Evolutionary conservation across 2,797 vertebrate species (phyloP).

Genomic region (Sebastes iracundus): DNA sequence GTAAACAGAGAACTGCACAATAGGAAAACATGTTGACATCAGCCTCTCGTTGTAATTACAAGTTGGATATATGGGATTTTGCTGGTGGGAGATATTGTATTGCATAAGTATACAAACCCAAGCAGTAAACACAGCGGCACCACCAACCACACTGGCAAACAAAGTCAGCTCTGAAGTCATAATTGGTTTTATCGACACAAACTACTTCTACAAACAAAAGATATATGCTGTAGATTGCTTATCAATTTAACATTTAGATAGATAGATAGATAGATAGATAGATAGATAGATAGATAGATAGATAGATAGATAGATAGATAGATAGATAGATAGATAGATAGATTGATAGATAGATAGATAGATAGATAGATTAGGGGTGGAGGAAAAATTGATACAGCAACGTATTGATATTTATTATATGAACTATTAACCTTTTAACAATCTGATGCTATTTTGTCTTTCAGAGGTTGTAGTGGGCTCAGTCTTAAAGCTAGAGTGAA

Average conservation of each 20-base stretch:
- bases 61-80: constrained; percentile 16
- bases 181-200: not conserved
- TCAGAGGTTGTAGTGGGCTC: too few relatives aligned
- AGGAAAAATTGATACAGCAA: too few relatives aligned
- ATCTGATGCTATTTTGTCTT: too few relatives aligned
- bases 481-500: too few relatives aligned
- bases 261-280: too few relatives aligned
- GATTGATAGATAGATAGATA: not conserved
- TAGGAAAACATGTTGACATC: constrained; percentile 6
- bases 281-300: not conserved
- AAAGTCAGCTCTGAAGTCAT: not conserved
- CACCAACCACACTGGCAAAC: not conserved
- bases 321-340: too few relatives aligned
- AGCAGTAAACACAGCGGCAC: not conserved
- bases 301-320: too few relatives aligned
- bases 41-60: constrained; percentile 21
- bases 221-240: not conserved
- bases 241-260: not conserved
- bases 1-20: constrained; percentile 8
- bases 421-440: too few relatives aligned
- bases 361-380: too few relatives aligned
- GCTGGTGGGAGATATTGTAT: constrained; percentile 1
- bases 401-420: too few relatives aligned
- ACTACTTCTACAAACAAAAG: not conserved
- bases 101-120: not conserved